A percentile compares a stretch with the other conserved stretches of the same genome.
phyloP scores from a whole-genome alignment of 2,797 vertebrate species.

The Sebastiscus tertius region DNA sequence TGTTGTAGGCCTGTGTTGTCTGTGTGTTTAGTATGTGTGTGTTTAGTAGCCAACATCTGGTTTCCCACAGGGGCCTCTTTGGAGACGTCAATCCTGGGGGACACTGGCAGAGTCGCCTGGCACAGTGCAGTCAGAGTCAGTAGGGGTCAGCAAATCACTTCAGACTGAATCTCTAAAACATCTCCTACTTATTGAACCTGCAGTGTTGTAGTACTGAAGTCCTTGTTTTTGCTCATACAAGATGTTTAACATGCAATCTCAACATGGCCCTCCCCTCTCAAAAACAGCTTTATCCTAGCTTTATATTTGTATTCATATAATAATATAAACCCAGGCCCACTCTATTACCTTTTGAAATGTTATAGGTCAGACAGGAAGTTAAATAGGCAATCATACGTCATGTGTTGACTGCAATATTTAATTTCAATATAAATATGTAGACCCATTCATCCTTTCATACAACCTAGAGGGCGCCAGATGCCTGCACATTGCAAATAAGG shows the following conservation, averaged over 20 bases:
- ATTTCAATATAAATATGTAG: neutral
- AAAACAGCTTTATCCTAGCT: neutral
- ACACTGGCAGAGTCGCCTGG: neutral
- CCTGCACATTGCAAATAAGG: conserved; percentile 2
- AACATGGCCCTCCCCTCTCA: neutral
- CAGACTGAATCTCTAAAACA: neutral
- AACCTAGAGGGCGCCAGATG: conserved; percentile 59
- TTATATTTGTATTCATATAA: neutral
- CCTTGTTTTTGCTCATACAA: neutral
- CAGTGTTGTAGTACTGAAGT: neutral
- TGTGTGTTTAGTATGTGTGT: neutral
- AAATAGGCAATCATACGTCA: too few species aligned
- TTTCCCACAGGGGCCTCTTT: neutral
- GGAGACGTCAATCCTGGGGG: neutral
- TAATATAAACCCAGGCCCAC: neutral
- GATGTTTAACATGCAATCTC: neutral
- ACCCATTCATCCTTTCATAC: neutral
- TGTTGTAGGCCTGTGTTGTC: neutral
- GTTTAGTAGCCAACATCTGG: neutral
- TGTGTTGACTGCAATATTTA: neutral
- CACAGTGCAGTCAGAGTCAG: conserved; percentile 38
- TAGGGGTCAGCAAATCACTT: conserved; percentile 70
- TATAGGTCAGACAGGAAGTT: neutral
- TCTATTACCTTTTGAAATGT: neutral
- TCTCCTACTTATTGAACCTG: neutral